Evolutionary conservation across 1,140 invertebrate species (phyloP).

Genomic region (Muscidifurax raptorellus): DNA sequence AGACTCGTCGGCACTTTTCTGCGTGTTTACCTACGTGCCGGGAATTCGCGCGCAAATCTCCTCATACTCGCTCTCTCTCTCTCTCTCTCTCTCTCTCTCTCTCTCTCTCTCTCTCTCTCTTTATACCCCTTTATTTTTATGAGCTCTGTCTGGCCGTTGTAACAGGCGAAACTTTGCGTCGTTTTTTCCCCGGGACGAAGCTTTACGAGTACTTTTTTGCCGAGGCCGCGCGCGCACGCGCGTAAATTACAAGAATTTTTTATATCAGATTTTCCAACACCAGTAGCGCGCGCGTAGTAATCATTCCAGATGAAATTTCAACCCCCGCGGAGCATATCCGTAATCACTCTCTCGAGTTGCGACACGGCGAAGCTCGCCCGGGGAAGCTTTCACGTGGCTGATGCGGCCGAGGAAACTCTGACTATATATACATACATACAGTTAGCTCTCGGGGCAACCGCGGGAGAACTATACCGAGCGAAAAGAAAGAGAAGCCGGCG

Average conservation of each 20-base stretch:
- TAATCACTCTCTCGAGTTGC: not conserved
- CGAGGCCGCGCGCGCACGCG: not conserved
- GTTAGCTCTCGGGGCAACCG: too few relatives aligned
- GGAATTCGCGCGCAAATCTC: constrained; percentile 5
- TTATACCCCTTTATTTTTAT: not conserved
- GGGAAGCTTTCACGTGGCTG: too few relatives aligned
- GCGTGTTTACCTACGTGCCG: constrained; percentile 31
- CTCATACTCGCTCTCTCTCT: not conserved
- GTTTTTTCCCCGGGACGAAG: not conserved
- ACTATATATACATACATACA: too few relatives aligned
- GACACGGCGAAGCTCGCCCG: not conserved
- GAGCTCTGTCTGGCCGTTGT: not conserved
- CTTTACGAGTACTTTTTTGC: not conserved
- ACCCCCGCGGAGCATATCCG: not conserved
- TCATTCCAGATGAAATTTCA: not conserved
- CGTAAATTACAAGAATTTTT: too few relatives aligned
- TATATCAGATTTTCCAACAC: too few relatives aligned
- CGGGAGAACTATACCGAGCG: not conserved
- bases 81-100: not conserved
- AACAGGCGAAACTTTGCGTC: not conserved
- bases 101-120: not conserved
- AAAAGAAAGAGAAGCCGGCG: not conserved
- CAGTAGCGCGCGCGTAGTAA: not conserved
- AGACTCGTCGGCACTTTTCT: not conserved
- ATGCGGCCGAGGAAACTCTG: not conserved